phyloP scores from a whole-genome alignment of 2,888 invertebrate genomes.

The Drosophila merina region DNA sequence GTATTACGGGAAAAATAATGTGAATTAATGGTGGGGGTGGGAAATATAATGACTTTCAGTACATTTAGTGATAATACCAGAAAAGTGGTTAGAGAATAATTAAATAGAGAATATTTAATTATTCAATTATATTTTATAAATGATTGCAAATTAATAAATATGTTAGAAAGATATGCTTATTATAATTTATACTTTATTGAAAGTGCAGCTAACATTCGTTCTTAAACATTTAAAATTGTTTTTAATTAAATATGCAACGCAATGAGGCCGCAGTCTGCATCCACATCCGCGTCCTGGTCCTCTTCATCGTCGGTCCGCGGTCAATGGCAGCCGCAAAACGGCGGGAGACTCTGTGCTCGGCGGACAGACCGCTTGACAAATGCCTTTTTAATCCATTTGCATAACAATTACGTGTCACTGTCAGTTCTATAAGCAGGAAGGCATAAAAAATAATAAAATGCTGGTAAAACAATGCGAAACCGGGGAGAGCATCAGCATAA shows the following conservation, averaged over 20 bases:
- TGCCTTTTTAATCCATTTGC: conserved; percentile 72
- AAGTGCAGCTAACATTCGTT: conserved; percentile 13
- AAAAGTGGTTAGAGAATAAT: background rate
- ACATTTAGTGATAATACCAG: background rate
- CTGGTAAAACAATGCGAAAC: conserved; percentile 8
- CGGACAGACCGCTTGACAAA: conserved; percentile 64
- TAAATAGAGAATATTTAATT: background rate
- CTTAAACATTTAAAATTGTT: conserved; percentile 31
- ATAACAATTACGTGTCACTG: conserved; percentile 69
- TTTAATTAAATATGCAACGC: conserved; percentile 48
- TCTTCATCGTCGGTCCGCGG: conserved; percentile 26
- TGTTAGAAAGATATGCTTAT: no score
- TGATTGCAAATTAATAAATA: no score
- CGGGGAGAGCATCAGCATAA: background rate
- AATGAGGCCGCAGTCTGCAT: conserved; percentile 29
- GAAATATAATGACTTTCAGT: background rate
- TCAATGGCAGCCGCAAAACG: conserved; percentile 29
- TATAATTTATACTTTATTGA: background rate
- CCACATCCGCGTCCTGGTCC: conserved; percentile 9
- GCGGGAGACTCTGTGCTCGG: conserved; percentile 9
- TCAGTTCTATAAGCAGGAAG: conserved; percentile 41
- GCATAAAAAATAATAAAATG: conserved; percentile 12
- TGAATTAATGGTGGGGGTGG: conserved; percentile 1
- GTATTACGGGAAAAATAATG: conserved; percentile 19
- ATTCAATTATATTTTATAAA: no score